Percentiles rank a stretch among this genome's conserved stretches.
Conservation (phyloP, 2,113 vertebrate species). For the Nycticorax nycticorax region DNA sequence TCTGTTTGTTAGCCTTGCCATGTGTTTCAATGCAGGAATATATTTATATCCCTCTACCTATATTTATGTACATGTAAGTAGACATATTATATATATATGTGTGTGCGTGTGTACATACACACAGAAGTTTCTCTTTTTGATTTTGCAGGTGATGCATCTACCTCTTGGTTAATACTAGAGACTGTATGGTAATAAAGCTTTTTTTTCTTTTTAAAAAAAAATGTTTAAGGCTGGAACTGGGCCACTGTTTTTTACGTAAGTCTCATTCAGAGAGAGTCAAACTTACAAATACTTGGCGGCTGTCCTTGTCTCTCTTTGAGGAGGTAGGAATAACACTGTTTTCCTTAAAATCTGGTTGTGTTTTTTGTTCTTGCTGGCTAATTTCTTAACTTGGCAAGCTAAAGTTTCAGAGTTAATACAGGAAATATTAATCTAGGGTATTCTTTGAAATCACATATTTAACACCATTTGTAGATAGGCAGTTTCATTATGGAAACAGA, state of each 20-base stretch:
- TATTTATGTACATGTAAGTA: not conserved
- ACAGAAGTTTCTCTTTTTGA: not conserved
- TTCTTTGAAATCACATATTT: not conserved
- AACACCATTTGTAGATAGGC: not conserved
- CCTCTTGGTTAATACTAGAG: not conserved
- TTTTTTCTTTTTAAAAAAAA: rapidly evolving
- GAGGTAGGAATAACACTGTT: not conserved
- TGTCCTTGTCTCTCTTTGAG: not conserved
- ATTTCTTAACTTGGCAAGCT: not conserved
- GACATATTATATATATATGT: not conserved
- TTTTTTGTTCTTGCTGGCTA: not conserved
- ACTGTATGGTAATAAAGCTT: not conserved
- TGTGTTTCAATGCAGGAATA: not conserved
- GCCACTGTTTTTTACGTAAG: not conserved
- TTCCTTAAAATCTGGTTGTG: not conserved
- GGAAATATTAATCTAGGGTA: not conserved
- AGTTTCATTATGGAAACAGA: not conserved
- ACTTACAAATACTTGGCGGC: not conserved
- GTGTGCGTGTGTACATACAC: rapidly evolving
- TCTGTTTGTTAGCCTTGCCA: not conserved
- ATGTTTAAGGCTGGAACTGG: not conserved
- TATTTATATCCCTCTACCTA: not conserved
- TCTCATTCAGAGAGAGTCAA: not conserved
- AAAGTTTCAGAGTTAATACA: not conserved
- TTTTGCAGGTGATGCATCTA: not conserved